Base-by-base conservation (phyloP, 2,797 vertebrate genomes). In the Oceanodroma leucorhoa region DNA sequence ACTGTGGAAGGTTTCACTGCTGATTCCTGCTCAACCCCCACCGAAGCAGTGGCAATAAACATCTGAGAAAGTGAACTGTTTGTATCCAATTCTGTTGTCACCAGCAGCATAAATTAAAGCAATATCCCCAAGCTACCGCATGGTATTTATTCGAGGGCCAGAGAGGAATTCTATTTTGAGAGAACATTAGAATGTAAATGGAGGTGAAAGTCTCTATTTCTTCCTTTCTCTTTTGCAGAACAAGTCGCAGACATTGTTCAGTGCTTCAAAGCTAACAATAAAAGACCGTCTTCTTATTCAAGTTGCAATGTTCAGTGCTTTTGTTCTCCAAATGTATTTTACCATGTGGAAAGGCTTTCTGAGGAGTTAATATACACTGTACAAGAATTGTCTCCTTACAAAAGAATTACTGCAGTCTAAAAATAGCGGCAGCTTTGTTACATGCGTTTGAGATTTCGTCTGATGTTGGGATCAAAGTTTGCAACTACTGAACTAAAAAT, bases 121-220 rank as follows among this genome's bases (percentile, higher is more conserved):
- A 81, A 90, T 77, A 96, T 89, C 83, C 87, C 43, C 54, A 86
- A 94, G 88, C 60, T 93, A 96, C 64, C 8, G 11, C 45, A 27
- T 57, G 36, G 72, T 90, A 91, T 89, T 94, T 90, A 84, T 67
- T 75, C 9, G 5, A 89, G 20, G 51, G 46, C 16, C 78, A 57
- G 70, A 79, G 80, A 87, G 21, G 29, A 95, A 78, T 95, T 95
- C 80, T 94, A 94, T 96, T 96, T 96, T 93, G 73, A 96, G 79
- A 95, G 67, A 92, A 97, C 79, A 97, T 91, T 94, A 83, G 75
- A 95, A 95, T 97, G 85, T 96, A 97, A 97, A 97, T 95, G 89
- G 88, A 96, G 48, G 71, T 93, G 50, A 90, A 95, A 96, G 17
- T 90, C 70, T 85, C 55, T 72, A 46, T 80, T 87, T 89, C 84